Evolutionary conservation across 2,888 invertebrate genomes (phyloP).

Genomic region (Tetranychus truncatus): DNA sequence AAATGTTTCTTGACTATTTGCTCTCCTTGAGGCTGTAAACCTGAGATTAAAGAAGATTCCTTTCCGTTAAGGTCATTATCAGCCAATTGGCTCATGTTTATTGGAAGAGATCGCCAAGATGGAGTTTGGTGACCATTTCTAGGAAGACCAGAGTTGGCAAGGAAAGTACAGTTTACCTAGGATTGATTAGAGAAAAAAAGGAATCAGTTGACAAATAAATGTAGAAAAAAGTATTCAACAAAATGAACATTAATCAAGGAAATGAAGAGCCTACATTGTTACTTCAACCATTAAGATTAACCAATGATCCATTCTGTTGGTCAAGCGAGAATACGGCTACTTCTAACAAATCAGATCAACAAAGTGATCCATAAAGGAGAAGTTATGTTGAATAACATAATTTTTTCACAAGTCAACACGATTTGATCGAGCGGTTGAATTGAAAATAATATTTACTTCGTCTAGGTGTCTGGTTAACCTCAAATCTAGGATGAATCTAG

Average conservation of each 20-base stretch:
- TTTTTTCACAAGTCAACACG: too few species aligned
- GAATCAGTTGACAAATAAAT: neutral
- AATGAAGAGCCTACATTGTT: neutral
- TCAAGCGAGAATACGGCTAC: neutral
- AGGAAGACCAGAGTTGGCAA: neutral
- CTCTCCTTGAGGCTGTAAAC: neutral
- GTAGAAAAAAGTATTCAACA: neutral
- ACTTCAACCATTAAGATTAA: neutral
- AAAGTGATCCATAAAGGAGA: too few species aligned
- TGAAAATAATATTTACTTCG: too few species aligned
- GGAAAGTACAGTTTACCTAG: neutral
- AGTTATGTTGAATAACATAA: too few species aligned
- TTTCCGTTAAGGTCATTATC: neutral
- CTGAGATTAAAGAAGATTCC: neutral
- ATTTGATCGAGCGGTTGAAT: too few species aligned
- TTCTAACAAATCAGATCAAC: neutral
- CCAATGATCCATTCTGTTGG: neutral
- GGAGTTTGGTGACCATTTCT: neutral
- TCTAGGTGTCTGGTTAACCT: too few species aligned
- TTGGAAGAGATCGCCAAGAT: neutral
- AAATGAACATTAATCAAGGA: neutral
- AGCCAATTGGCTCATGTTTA: neutral
- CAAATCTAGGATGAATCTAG: too few species aligned
- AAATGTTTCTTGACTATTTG: neutral
- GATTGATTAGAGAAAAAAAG: neutral